Percentiles rank a stretch among this genome's conserved stretches.
These are phyloP conservation scores for Philhelius pedissequus DNA, from an alignment of 2,888 invertebrate species.

Conservation along the genomic window DNA sequence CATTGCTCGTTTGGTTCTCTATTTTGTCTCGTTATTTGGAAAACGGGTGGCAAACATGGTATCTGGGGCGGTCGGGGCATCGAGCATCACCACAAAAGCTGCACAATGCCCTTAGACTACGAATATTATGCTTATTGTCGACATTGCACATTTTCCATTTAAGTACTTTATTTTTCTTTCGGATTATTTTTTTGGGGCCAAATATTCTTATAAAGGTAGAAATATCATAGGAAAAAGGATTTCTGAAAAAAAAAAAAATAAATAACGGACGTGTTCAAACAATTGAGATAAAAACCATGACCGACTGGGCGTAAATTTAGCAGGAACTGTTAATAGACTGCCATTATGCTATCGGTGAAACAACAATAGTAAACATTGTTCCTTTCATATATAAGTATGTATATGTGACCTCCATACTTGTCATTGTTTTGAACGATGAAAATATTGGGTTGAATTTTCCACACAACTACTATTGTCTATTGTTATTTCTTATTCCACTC, in stretches of 20 bases:
- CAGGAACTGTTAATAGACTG: slow-evolving; percentile 23
- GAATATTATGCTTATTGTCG: slow-evolving; percentile 35
- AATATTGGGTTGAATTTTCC: neutral
- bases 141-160: slow-evolving; percentile 25
- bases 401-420: neutral
- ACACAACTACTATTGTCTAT: neutral
- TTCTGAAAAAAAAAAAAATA: neutral
- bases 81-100: neutral
- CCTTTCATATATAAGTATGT: neutral
- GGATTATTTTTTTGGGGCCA: neutral
- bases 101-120: slow-evolving; percentile 35
- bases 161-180: neutral
- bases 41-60: neutral
- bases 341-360: slow-evolving; percentile 16
- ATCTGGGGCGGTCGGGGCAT: neutral
- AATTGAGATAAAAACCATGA: slow-evolving; percentile 18
- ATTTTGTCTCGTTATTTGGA: neutral
- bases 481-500: no score
- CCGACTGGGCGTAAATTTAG: slow-evolving; percentile 24
- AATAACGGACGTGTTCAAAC: neutral
- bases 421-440: neutral
- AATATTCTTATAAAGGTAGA: neutral
- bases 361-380: slow-evolving; percentile 9
- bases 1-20: neutral
- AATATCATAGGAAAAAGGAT: neutral